Base-by-base conservation (phyloP, 2,888 invertebrate species). In the Leucania comma region DNA sequence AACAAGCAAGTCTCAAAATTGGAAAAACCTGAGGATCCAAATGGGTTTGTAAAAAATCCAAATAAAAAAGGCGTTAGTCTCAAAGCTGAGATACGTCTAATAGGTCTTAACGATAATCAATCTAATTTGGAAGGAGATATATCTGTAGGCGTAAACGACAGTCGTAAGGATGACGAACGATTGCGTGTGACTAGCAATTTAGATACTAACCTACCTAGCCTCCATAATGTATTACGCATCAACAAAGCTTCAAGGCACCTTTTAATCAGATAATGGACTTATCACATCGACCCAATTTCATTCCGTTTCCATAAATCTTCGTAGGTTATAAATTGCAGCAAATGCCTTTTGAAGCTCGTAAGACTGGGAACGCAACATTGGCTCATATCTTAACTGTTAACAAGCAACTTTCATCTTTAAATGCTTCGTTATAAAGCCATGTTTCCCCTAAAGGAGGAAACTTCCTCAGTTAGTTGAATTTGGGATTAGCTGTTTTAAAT, bases 231-330 rank as follows among this genome's bases (percentile, higher is more conserved):
- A 80, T 66, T 84, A 82, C 82, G 82, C 81, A 80, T 85, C 82
- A 86, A 86, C 81, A 82, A 83, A 83, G 81, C 76, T 84, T 78
- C 80, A 83, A 83, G 86, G 79, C 81, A 83, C 73, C 79, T 80
- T 75, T 75, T 87, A 87, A 88, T 89, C 86, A 84, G 86, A 83
- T 88, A 87, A 89, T 89, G 81, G 85, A 85, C 80, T 88, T 88
- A 89, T 88, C 87, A 87, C 78, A 81, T 75, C 81, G 87, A 78
- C 88, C 89, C 80, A 88, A 87, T 90, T 89, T 78, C 78, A 75
- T 80, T 81, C 67, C 62, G 78, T 70, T 81, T 80, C 80, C 80
- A 81, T 85, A 83, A 86, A 86, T 89, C 79, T 80, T 75, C 48
- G 64, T 69, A 54, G 68, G 80, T 68, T 75, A 75, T 84, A 82